phyloP scores from a whole-genome alignment of 2,888 invertebrate genomes.

The Cremastinae sp. region DNA sequence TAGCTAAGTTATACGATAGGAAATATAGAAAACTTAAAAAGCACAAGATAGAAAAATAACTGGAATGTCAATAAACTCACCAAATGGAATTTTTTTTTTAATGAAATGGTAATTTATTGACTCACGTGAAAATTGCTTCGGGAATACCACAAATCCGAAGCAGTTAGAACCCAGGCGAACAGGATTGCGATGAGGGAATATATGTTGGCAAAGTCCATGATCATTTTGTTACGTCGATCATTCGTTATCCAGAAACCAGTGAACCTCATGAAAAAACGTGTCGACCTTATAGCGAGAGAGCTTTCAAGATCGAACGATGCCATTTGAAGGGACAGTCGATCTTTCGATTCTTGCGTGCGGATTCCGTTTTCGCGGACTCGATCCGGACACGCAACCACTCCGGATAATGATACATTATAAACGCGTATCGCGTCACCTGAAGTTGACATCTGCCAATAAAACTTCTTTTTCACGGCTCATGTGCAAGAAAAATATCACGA shows the following conservation, averaged over 20 bases:
- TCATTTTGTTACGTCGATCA: slow-evolving; percentile 29
- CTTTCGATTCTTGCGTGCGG: slow-evolving; percentile 20
- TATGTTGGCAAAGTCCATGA: slow-evolving; percentile 39
- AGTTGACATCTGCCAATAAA: background rate
- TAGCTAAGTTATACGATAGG: too few species aligned
- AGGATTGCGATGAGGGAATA: slow-evolving; percentile 54
- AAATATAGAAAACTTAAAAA: too few species aligned
- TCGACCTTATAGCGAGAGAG: slow-evolving; percentile 53
- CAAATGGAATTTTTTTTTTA: background rate
- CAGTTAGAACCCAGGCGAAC: slow-evolving; percentile 42
- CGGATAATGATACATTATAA: slow-evolving; percentile 34
- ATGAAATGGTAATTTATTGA: background rate
- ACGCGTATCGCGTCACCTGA: slow-evolving; percentile 1
- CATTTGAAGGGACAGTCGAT: slow-evolving; percentile 7
- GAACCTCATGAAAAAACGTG: slow-evolving; percentile 59
- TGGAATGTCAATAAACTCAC: too few species aligned
- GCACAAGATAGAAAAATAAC: too few species aligned
- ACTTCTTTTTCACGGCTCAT: background rate
- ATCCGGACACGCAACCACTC: slow-evolving; percentile 36
- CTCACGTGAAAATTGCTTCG: slow-evolving; percentile 63
- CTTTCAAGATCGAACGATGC: slow-evolving; percentile 27
- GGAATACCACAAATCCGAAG: slow-evolving; percentile 49
- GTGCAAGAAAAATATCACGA: background rate
- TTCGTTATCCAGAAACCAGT: slow-evolving; percentile 62
- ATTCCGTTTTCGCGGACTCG: background rate